phyloP scores from a whole-genome alignment of 2,797 vertebrate genomes.

The Pangasius macronema region DNA sequence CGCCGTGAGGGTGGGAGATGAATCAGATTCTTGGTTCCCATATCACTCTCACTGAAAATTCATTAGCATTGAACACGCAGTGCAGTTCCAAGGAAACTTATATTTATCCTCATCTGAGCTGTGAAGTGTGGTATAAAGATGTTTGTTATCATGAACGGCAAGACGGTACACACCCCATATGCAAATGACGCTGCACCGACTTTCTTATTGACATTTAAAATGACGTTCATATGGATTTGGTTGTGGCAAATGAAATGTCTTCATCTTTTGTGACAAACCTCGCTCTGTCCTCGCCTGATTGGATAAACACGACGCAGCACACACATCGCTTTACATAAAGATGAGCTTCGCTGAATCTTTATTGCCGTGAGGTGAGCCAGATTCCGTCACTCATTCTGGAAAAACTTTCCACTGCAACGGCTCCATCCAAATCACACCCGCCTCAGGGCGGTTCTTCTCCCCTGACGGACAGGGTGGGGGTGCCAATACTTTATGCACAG shows the following conservation, averaged over 20 bases:
- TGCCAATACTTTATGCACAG: not conserved
- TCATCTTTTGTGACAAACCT: not conserved
- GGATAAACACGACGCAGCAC: not conserved
- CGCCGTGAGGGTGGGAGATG: not conserved
- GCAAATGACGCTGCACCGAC: not conserved
- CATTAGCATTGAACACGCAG: not conserved
- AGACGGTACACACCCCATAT: not conserved
- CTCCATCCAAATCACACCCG: not conserved
- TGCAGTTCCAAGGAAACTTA: not conserved
- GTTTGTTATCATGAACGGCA: not conserved
- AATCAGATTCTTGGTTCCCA: not conserved
- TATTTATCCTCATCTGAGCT: not conserved
- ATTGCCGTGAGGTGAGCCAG: not conserved
- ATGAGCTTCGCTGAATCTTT: not conserved
- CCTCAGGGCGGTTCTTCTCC: not conserved
- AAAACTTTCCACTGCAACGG: not conserved
- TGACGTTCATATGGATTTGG: not conserved
- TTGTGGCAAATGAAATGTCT: not conserved
- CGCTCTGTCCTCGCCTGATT: not conserved
- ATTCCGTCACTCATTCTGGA: not conserved
- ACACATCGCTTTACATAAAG: not conserved
- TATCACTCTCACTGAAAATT: not conserved
- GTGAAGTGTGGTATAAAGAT: not conserved
- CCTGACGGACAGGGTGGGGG: not conserved
- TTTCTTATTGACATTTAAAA: not conserved